These are phyloP conservation scores for Podarcis muralis DNA, from an alignment of 2,113 vertebrate genomes.

Conservation along the genomic window DNA sequence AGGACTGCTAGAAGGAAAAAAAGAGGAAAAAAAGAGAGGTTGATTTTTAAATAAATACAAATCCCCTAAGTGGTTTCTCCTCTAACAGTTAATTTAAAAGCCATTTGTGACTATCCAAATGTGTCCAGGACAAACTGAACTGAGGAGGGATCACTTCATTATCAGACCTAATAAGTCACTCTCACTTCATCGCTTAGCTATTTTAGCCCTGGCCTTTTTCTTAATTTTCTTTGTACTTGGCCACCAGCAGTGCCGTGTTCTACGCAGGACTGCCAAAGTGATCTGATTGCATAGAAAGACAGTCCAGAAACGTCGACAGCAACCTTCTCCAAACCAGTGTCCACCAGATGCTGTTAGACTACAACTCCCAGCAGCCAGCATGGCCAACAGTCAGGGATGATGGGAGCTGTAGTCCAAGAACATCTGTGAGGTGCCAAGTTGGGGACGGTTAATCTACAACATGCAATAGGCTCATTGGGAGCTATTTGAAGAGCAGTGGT, in stretches of 20 bases:
- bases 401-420: too few relatives aligned
- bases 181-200: slow-evolving; percentile 64
- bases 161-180: slow-evolving; percentile 75
- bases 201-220: slow-evolving; percentile 20
- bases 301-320: not conserved
- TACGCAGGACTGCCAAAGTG: not conserved
- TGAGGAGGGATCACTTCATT: slow-evolving; percentile 70
- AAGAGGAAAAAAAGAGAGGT: slow-evolving; percentile 9
- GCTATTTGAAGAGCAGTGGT: too few relatives aligned
- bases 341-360: too few relatives aligned
- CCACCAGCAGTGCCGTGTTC: slow-evolving; percentile 35
- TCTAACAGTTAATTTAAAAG: slow-evolving; percentile 82
- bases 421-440: too few relatives aligned
- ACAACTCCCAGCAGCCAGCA: too few relatives aligned
- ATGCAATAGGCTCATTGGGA: too few relatives aligned
- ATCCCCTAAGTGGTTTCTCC: slow-evolving; percentile 74
- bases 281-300: not conserved
- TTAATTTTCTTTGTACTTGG: slow-evolving; percentile 62
- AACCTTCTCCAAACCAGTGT: too few relatives aligned
- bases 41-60: slow-evolving; percentile 72
- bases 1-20: slow-evolving; percentile 38
- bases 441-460: too few relatives aligned
- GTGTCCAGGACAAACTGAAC: slow-evolving; percentile 71
- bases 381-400: too few relatives aligned
- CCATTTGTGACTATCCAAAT: slow-evolving; percentile 79